Evolutionary conservation across 2,113 vertebrate genomes (phyloP).

Genomic region (Manacus vitellinus): DNA sequence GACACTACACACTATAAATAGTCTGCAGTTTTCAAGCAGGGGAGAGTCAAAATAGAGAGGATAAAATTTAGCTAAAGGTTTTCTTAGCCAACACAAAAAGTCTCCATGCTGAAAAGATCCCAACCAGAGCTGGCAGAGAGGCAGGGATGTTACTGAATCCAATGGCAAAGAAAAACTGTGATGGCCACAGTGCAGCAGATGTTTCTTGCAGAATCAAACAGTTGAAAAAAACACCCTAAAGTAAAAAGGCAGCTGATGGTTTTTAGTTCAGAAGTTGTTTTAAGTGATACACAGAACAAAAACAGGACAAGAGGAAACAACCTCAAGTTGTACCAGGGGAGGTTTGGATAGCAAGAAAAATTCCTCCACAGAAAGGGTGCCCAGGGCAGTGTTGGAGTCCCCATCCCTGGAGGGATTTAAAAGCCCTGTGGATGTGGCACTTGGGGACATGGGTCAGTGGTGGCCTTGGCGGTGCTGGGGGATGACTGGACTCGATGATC

Average conservation of each 20-base stretch:
- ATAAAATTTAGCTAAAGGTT: background rate
- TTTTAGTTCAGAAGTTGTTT: background rate
- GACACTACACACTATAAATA: background rate
- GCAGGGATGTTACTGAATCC: background rate
- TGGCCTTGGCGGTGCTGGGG: background rate
- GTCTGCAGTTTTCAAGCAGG: background rate
- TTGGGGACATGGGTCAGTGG: background rate
- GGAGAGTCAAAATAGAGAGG: background rate
- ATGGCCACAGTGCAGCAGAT: background rate
- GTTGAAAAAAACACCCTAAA: background rate
- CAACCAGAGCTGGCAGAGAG: background rate
- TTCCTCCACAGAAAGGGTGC: background rate
- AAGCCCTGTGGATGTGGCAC: background rate
- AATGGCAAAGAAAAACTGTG: background rate
- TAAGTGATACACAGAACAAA: fast-evolving
- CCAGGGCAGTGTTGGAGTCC: background rate
- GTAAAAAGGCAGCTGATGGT: background rate
- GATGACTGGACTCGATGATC: fast-evolving
- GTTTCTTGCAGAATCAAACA: background rate
- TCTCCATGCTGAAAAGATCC: background rate
- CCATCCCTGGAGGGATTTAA: background rate
- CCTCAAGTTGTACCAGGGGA: background rate
- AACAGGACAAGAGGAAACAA: fast-evolving
- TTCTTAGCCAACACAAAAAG: background rate
- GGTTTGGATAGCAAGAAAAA: background rate